Conservation (phyloP, 1,140 invertebrate species). For the Macrobrachium rosenbergii region DNA sequence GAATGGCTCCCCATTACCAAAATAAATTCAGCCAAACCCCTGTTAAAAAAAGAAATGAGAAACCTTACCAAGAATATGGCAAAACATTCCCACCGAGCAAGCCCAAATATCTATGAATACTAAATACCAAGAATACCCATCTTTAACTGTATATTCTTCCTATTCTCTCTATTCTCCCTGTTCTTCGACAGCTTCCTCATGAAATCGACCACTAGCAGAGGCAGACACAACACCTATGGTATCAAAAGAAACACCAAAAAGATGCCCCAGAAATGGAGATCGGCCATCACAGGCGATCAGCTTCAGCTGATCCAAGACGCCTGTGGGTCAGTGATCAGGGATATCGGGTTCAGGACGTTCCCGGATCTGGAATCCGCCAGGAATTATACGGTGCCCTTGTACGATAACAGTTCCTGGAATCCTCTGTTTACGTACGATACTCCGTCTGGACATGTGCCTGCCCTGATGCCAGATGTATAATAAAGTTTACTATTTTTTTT, state of each 20-base stretch:
- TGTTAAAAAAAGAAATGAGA: no score
- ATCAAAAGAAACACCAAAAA: not conserved
- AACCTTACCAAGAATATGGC: no score
- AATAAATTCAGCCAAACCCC: no score
- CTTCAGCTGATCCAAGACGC: not conserved
- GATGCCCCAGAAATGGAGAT: constrained; percentile 3
- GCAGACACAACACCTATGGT: not conserved
- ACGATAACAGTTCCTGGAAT: not conserved
- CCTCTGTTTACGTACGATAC: no score
- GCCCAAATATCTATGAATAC: no score
- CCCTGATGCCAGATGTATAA: no score
- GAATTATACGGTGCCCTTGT: constrained; percentile 12
- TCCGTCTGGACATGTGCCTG: no score
- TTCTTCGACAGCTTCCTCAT: not conserved
- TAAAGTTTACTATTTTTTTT: no score
- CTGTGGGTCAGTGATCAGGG: not conserved
- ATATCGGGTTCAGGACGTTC: constrained; percentile 10
- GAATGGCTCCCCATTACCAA: no score
- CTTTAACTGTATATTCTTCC: not conserved
- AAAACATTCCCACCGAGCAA: no score
- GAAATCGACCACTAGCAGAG: not conserved
- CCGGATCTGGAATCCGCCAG: not conserved
- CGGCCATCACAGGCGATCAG: not conserved
- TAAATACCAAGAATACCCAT: not conserved
- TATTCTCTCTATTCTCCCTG: not conserved